Evolutionary conservation across 2,113 vertebrate genomes (phyloP).

Genomic region (Anolis carolinensis): DNA sequence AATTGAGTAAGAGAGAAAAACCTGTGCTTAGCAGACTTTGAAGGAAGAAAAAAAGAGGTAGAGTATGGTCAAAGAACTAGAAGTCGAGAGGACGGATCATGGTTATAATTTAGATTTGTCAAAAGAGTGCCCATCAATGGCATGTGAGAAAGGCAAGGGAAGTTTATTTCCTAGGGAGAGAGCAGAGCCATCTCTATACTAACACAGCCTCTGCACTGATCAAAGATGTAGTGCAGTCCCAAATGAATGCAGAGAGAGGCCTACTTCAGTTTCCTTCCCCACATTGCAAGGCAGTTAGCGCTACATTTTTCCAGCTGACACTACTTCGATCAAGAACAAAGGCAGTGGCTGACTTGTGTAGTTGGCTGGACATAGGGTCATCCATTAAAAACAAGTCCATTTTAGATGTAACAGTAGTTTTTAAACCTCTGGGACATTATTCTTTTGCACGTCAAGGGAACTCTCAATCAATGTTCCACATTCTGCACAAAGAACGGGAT

Average conservation of each 20-base stretch:
- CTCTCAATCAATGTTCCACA: not conserved
- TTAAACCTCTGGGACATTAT: not conserved
- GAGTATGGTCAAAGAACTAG: too few relatives aligned
- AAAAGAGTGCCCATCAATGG: too few relatives aligned
- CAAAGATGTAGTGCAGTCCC: not conserved
- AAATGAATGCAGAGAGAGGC: too few relatives aligned
- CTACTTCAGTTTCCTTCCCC: not conserved
- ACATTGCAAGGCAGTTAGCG: not conserved
- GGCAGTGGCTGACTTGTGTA: not conserved
- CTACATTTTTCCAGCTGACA: not conserved
- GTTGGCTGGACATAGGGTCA: not conserved
- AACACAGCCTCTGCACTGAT: not conserved
- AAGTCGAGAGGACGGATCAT: too few relatives aligned
- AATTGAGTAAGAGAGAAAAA: too few relatives aligned
- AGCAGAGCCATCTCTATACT: too few relatives aligned
- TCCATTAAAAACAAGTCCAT: not conserved
- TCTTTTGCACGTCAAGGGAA: not conserved
- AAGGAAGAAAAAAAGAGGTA: too few relatives aligned
- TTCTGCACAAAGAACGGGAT: constrained; percentile 3
- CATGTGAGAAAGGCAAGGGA: too few relatives aligned
- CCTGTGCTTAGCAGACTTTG: too few relatives aligned
- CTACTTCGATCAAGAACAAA: not conserved
- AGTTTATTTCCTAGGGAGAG: not conserved
- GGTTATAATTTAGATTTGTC: too few relatives aligned
- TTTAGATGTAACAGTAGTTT: not conserved